Evolutionary conservation across 2,113 vertebrate species (phyloP).

Genomic region (Clarias batrachus): DNA sequence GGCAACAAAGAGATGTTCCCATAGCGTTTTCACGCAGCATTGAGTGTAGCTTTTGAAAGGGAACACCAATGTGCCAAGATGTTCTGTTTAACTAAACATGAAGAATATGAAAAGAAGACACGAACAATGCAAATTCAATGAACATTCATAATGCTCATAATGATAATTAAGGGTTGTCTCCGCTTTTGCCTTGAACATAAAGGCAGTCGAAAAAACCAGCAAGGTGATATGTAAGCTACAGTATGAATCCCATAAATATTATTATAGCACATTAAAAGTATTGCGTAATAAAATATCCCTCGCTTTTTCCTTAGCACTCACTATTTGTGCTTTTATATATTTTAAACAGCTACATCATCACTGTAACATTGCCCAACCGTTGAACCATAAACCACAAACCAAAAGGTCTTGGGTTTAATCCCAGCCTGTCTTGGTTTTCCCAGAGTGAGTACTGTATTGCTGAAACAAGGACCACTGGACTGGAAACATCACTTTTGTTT

Average conservation of each 20-base stretch:
- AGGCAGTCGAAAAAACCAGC: background rate
- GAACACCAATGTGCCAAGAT: background rate
- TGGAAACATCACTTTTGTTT: conserved; percentile 6
- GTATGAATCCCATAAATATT: background rate
- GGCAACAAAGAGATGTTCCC: no score
- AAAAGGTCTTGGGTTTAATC: conserved; percentile 2
- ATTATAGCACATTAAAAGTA: background rate
- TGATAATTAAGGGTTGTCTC: background rate
- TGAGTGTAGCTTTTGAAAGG: no score
- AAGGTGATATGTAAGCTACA: no score
- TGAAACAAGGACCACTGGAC: conserved; percentile 10
- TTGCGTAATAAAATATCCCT: background rate
- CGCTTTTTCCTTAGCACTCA: background rate
- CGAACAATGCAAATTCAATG: background rate
- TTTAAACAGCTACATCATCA: background rate
- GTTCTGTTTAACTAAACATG: background rate
- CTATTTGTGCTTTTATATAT: background rate
- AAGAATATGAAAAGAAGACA: background rate
- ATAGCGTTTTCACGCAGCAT: no score
- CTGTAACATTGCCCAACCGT: background rate
- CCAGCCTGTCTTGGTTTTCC: background rate
- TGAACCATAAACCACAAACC: conserved; percentile 21
- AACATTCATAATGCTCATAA: background rate
- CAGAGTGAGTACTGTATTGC: background rate
- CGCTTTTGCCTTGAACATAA: background rate